Conservation (phyloP, 1,140 invertebrate genomes). For the Bombus superbus region DNA sequence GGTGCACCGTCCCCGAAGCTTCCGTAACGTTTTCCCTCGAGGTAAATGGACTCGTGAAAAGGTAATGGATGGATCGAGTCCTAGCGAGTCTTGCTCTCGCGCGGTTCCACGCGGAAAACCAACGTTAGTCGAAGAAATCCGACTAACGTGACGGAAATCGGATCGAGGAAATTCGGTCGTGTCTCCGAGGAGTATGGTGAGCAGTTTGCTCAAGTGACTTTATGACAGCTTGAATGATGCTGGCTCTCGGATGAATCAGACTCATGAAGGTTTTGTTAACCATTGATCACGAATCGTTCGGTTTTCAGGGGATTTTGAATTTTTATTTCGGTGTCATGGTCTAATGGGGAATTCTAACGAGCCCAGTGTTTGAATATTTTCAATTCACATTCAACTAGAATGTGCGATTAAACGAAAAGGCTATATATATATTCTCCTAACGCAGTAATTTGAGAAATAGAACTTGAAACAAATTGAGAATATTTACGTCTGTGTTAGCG, state of each 20-base stretch:
- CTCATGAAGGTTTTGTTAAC: no score
- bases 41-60: conserved; percentile 4
- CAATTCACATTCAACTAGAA: no score
- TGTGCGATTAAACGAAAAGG: no score
- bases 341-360: no score
- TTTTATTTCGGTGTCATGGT: no score
- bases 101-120: not conserved
- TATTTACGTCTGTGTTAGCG: not conserved
- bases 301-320: no score
- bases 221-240: no score
- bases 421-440: not conserved
- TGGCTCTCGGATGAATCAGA: no score
- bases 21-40: not conserved
- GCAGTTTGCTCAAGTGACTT: no score
- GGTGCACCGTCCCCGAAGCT: not conserved
- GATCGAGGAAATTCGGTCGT: conserved; percentile 2
- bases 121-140: not conserved
- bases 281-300: no score
- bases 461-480: not conserved
- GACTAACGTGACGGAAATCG: not conserved
- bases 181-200: no score
- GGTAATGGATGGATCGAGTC: conserved; percentile 8
- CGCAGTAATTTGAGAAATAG: not conserved
- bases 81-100: not conserved
- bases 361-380: no score